Percentiles rank a stretch among this genome's conserved stretches.
These are phyloP conservation scores for Mus spretus DNA, from an alignment of 2,797 vertebrate species.

Conservation along the genomic window DNA sequence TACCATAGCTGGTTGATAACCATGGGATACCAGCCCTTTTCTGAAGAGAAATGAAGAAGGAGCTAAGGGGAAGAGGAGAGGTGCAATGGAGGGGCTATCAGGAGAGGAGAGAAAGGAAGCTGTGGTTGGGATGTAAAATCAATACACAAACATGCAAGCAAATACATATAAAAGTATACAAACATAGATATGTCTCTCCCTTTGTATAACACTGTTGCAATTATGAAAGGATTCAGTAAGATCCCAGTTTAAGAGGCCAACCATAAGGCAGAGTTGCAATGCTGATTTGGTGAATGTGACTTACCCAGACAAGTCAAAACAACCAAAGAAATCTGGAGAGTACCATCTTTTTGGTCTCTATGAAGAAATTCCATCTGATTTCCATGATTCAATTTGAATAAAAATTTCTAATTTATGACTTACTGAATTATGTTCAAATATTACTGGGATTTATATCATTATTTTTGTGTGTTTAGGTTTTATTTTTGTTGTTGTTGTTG, in stretches of 20 bases:
- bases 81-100: not conserved
- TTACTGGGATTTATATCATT: not conserved
- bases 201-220: not conserved
- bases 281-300: not conserved
- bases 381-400: not conserved
- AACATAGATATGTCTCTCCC: not conserved
- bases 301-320: not conserved
- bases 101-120: not conserved
- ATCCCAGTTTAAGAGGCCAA: not conserved
- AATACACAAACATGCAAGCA: not conserved
- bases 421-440: conserved; percentile 5
- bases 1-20: no score
- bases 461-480: not conserved
- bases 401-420: conserved; percentile 13
- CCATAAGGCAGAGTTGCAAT: not conserved
- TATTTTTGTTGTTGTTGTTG: no score
- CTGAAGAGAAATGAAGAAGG: no score
- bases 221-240: not conserved
- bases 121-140: not conserved
- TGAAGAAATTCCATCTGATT: not conserved
- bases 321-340: not conserved
- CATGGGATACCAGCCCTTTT: no score
- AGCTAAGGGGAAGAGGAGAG: no score
- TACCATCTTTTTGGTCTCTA: not conserved
- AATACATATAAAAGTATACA: not conserved